These are phyloP conservation scores for Oreotrochilus melanogaster DNA, from an alignment of 2,113 vertebrate genomes.

Conservation along the genomic window DNA sequence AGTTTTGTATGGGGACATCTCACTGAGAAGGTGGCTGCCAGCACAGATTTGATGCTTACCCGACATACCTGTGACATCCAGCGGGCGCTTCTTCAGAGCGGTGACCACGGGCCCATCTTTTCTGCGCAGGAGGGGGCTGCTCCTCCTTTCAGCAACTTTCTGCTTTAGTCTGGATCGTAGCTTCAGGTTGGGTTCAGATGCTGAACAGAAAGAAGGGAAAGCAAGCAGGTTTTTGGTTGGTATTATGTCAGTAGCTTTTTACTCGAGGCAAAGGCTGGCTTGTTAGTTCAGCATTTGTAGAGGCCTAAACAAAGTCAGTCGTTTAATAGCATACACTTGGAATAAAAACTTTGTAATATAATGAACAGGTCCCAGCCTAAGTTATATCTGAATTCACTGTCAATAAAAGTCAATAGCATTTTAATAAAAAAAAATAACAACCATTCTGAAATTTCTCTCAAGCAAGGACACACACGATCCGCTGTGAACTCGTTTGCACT, in stretches of 20 bases:
- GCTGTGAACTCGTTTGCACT: neutral
- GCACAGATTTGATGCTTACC: neutral
- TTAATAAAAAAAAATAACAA: neutral
- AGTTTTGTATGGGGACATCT: neutral
- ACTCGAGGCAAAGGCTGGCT: neutral
- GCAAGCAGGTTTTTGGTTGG: neutral
- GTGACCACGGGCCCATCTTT: conserved; percentile 89
- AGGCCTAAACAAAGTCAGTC: neutral
- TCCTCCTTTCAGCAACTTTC: conserved; percentile 95
- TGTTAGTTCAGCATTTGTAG: neutral
- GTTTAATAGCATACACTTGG: neutral
- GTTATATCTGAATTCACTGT: neutral
- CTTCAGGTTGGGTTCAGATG: conserved; percentile 97
- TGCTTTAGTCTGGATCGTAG: conserved; percentile 96
- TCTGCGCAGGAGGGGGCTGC: conserved; percentile 92
- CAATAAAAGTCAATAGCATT: fast-evolving
- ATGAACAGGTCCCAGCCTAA: neutral
- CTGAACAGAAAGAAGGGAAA: conserved; percentile 63
- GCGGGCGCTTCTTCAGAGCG: conserved; percentile 90
- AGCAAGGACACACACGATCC: neutral
- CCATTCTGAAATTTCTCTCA: neutral
- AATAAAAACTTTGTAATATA: neutral
- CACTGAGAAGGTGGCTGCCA: fast-evolving
- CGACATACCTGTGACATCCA: conserved; percentile 88
- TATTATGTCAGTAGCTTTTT: fast-evolving